Evolutionary conservation across 2,113 vertebrate species (phyloP).

Genomic region (Lasiurus borealis): DNA sequence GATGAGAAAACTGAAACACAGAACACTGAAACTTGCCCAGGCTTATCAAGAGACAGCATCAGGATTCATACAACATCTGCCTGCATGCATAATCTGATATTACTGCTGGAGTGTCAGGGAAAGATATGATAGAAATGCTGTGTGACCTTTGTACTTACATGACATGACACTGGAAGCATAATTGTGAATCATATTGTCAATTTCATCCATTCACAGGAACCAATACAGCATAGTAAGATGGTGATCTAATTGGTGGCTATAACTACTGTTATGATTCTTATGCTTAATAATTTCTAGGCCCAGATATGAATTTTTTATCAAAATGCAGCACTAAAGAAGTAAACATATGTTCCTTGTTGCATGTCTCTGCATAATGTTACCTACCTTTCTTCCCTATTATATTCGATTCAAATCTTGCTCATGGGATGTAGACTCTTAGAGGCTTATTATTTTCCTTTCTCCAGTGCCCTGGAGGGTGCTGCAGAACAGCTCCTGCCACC

Average conservation of each 20-base stretch:
- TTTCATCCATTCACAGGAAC: not conserved
- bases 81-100: not conserved
- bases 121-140: not conserved
- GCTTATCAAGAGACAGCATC: not conserved
- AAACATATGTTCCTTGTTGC: not conserved
- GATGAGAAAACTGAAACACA: slow-evolving; percentile 24
- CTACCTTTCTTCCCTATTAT: slow-evolving; percentile 37
- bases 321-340: not conserved
- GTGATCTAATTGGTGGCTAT: not conserved
- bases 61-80: not conserved
- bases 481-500: not conserved
- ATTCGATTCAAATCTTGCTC: slow-evolving; percentile 58
- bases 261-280: not conserved
- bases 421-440: not conserved
- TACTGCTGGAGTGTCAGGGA: not conserved
- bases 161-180: not conserved
- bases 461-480: slow-evolving; percentile 52
- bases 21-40: not conserved
- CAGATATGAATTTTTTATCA: not conserved
- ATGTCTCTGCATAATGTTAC: not conserved
- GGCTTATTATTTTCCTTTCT: slow-evolving; percentile 62
- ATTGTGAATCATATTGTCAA: not conserved
- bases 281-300: not conserved
- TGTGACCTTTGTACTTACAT: not conserved
- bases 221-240: not conserved